phyloP scores from a whole-genome alignment of 2,113 vertebrate species.

The Tyrannus savana region DNA sequence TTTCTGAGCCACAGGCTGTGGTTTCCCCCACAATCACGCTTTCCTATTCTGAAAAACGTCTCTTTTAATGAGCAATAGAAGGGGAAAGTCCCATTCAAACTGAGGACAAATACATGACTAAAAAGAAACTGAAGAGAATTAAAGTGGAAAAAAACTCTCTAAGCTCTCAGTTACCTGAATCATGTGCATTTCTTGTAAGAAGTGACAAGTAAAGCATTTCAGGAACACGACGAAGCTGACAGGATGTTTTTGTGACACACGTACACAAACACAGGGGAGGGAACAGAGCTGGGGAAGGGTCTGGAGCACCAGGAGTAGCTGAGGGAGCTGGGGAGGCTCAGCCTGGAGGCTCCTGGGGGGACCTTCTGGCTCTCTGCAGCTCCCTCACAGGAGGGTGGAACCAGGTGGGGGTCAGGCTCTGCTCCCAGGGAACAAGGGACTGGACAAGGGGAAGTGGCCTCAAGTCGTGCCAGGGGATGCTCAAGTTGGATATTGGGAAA shows the following conservation, averaged over 20 bases:
- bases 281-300: neutral
- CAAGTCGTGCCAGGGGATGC: neutral
- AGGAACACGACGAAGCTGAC: neutral
- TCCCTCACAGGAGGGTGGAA: neutral
- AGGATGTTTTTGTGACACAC: fast-evolving
- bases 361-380: neutral
- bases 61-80: neutral
- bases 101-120: neutral
- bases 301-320: neutral
- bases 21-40: neutral
- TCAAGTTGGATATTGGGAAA: fast-evolving
- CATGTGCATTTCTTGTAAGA: neutral
- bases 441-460: neutral
- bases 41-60: neutral
- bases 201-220: neutral
- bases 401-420: neutral
- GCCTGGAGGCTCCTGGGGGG: neutral
- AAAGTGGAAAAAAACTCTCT: neutral
- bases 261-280: neutral
- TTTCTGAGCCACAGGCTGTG: neutral
- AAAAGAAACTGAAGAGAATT: neutral
- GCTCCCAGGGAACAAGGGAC: neutral
- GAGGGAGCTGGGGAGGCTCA: neutral
- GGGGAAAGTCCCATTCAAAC: slow-evolving; percentile 1
- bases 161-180: neutral